Evolutionary conservation across 2,797 vertebrate species (phyloP), one percentile per base, ranked within the genome.

Genomic region (Erethizon dorsatum): DNA sequence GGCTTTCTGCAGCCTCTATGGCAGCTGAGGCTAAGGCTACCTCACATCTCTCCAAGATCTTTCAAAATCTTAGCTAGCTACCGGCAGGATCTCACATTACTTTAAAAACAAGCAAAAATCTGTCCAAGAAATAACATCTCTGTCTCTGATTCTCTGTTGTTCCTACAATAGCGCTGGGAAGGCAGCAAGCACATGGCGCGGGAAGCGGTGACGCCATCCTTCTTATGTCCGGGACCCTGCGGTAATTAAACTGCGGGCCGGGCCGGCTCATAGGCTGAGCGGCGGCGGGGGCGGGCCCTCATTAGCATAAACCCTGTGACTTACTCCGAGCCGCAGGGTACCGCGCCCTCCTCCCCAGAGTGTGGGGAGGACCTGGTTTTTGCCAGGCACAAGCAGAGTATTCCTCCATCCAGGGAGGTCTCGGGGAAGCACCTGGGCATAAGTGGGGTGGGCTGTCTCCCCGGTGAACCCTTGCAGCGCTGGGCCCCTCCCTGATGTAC

Each of bases 131-230:
- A 71, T 88, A 92, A 61, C 80, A 56, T 92, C 92, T 31, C 14
- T 28, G 63, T 75, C 50, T 54, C 88, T 85, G 82, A 91, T 91
- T 80, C 84, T 90, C 94, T 59, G n/a, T 78, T 90, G 88, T 91
- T 95, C 90, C 77, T 94, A 93, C 97, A 96, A 96, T 88, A 96
- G 94, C 88, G 83, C 92, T 93, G 89, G 20, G 96, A 77, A 93
- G 88, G 92, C 97, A 26, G 91, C 45, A 82, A 91, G 96, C 97
- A 95, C 96, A 85, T 93, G 95, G 97, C 92, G 17, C 20, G 33
- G 86, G 90, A 92, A 96, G 96, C 75, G 73, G 97, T 97, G 98
- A 97, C 94, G 96, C 94, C 97, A 97, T 95, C 91, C 97, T 97
- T 88, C 97, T 97, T 96, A 97, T 97, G 97, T 96, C 93, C 91